Conservation (phyloP, 2,113 vertebrate genomes). For the Podocnemis expansa region DNA sequence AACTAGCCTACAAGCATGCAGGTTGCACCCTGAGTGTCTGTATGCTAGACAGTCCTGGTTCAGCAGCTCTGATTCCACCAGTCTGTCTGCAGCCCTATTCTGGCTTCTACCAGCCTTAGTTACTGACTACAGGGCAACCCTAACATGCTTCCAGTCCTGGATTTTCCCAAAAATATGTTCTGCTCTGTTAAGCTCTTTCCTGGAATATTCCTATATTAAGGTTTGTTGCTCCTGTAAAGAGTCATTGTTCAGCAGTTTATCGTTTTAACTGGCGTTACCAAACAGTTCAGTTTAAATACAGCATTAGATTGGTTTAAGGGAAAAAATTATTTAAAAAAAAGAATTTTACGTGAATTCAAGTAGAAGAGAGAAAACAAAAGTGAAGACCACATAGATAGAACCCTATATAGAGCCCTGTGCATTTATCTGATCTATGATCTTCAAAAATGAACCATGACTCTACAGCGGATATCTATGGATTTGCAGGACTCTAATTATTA, state of each 20-base stretch:
- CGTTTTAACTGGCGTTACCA: neutral
- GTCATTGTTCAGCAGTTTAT: neutral
- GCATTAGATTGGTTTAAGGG: neutral
- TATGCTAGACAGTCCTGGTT: no score
- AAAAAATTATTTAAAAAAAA: neutral
- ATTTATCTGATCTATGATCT: no score
- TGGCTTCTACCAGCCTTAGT: no score
- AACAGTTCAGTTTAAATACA: neutral
- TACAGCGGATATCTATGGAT: no score
- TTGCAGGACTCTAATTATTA: neutral
- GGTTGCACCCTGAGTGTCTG: no score
- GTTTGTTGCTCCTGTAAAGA: neutral
- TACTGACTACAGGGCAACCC: no score
- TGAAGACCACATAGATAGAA: constrained; percentile 16
- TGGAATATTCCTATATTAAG: neutral
- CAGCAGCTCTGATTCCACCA: no score
- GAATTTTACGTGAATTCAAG: neutral
- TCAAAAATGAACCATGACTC: no score
- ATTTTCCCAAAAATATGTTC: neutral
- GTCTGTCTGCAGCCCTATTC: no score
- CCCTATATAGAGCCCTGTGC: neutral
- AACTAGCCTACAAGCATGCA: no score
- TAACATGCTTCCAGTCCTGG: neutral
- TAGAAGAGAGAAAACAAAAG: neutral
- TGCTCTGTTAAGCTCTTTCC: neutral